These are phyloP conservation scores for Erinaceus europaeus DNA, from an alignment of 2,113 vertebrate genomes.

Conservation along the genomic window DNA sequence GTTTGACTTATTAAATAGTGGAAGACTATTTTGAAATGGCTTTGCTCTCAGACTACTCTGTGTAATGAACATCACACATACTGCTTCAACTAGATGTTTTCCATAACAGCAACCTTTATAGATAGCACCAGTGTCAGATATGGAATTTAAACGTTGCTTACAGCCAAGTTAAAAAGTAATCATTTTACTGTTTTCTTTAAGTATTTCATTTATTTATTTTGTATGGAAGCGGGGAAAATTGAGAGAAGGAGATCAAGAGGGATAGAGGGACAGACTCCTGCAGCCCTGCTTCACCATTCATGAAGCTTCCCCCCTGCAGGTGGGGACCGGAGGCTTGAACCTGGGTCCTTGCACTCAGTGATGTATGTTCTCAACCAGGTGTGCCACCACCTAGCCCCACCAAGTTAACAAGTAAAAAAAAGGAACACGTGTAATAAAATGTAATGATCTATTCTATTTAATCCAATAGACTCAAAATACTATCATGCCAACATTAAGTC, in stretches of 20 bases:
- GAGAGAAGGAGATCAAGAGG: too few species aligned
- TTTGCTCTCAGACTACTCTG: background rate
- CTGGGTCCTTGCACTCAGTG: too few species aligned
- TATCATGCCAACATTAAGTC: background rate
- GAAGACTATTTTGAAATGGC: background rate
- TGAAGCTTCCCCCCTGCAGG: too few species aligned
- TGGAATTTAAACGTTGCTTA: too few species aligned
- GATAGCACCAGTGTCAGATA: background rate
- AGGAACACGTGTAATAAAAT: background rate
- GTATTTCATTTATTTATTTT: too few species aligned
- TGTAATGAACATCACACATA: background rate
- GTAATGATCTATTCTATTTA: background rate
- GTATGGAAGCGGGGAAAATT: too few species aligned
- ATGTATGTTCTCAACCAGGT: too few species aligned
- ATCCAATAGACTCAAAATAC: background rate
- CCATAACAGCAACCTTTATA: background rate
- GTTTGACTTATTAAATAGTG: background rate
- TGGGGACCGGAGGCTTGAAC: too few species aligned
- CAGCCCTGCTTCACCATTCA: too few species aligned
- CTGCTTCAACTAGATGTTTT: background rate
- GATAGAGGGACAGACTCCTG: too few species aligned
- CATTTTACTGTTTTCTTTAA: too few species aligned
- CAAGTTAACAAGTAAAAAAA: background rate
- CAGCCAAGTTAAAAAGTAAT: too few species aligned
- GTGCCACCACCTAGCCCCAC: background rate